Evolutionary conservation across 2,113 vertebrate genomes (phyloP).

Genomic region (Zootoca vivipara): DNA sequence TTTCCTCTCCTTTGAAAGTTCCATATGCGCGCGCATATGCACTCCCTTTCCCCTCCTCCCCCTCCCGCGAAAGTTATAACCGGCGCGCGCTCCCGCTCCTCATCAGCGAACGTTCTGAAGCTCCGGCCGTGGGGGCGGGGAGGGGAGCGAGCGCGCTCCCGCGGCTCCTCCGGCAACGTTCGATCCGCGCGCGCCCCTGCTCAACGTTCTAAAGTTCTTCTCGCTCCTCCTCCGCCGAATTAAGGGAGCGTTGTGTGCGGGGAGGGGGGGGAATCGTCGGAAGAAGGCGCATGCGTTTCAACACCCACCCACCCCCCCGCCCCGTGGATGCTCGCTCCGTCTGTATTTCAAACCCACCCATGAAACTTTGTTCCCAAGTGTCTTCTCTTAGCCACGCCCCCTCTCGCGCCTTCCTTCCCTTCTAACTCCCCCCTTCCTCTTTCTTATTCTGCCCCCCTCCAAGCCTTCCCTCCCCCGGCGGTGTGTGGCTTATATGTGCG

Average conservation of each 20-base stretch:
- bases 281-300: no score
- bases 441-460: background rate
- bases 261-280: no score
- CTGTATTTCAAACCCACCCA: no score
- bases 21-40: background rate
- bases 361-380: background rate
- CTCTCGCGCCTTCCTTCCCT: no score
- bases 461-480: background rate
- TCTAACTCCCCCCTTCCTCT: background rate
- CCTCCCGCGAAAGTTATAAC: background rate
- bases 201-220: no score
- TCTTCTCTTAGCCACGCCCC: background rate
- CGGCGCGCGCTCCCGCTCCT: background rate
- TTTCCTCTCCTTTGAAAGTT: no score
- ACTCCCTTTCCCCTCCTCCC: no score
- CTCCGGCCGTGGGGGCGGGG: background rate
- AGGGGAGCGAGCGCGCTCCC: background rate
- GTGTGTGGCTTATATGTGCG: background rate
- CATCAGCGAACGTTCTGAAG: rapidly evolving
- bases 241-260: no score
- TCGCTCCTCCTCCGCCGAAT: no score
- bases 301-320: no score
- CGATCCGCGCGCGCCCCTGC: background rate
- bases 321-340: no score
- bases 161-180: background rate